Percentiles rank a stretch among this genome's conserved stretches.
Evolutionary conservation across 2,113 vertebrate genomes (phyloP).

Genomic region (Glareola pratincola): DNA sequence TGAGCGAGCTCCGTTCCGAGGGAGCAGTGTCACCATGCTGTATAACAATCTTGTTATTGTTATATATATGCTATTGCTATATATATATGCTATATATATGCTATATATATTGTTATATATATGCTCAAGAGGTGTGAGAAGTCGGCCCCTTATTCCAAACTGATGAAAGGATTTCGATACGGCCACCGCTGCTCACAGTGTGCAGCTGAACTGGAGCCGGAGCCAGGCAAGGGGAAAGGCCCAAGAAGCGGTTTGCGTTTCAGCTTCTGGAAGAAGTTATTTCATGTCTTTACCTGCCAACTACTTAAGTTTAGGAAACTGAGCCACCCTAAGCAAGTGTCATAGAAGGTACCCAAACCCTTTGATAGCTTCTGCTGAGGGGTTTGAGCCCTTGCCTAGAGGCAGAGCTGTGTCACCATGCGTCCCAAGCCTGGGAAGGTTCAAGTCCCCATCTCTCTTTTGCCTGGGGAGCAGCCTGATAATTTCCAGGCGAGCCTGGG

Average conservation of each 20-base stretch:
- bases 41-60: too few relatives aligned
- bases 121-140: background rate
- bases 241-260: background rate
- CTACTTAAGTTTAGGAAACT: background rate
- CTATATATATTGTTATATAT: too few relatives aligned
- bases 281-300: background rate
- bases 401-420: background rate
- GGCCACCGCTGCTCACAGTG: background rate
- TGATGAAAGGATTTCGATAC: background rate
- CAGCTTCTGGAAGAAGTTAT: background rate
- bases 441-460: background rate
- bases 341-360: background rate
- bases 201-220: background rate
- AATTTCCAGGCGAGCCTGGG: background rate
- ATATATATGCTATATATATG: too few relatives aligned
- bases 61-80: too few relatives aligned
- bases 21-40: background rate
- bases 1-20: background rate
- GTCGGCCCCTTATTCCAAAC: background rate
- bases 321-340: background rate
- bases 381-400: background rate
- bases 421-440: background rate
- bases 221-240: background rate
- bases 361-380: background rate
- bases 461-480: background rate